phyloP scores from a whole-genome alignment of 64 coral and sea anemone genomes.

The Actinia tenebrosa region DNA sequence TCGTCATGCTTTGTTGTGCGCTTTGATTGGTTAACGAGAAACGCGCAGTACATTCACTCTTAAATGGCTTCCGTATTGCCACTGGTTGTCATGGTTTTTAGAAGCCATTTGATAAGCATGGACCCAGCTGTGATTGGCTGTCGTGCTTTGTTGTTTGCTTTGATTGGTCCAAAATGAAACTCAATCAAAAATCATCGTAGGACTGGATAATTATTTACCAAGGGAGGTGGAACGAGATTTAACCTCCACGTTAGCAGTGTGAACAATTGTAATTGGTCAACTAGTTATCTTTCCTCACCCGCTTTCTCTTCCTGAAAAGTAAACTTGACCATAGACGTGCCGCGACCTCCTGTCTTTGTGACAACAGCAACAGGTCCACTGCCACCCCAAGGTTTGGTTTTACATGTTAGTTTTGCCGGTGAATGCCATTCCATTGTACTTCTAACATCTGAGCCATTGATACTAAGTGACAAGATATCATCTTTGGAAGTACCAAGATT shows the following conservation, averaged over 20 bases:
- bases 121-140: too few species aligned
- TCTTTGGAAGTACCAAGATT: conserved; percentile 66
- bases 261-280: too few species aligned
- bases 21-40: not conserved
- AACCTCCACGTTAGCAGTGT: too few species aligned
- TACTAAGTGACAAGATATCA: conserved; percentile 52
- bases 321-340: conserved; percentile 71
- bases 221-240: too few species aligned
- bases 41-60: not conserved
- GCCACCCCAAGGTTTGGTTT: conserved; percentile 80
- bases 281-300: conserved; percentile 14
- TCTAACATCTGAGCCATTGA: conserved; percentile 66
- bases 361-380: conserved; percentile 64
- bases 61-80: too few species aligned
- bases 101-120: too few species aligned
- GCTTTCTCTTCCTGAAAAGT: conserved; percentile 48
- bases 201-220: too few species aligned
- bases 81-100: too few species aligned
- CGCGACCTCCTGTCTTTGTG: conserved; percentile 86
- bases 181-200: too few species aligned
- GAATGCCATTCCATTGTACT: conserved; percentile 80
- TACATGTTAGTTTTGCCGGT: conserved; percentile 73
- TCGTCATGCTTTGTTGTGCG: too few species aligned
- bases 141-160: not conserved
- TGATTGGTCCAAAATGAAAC: not conserved